phyloP scores from a whole-genome alignment of 2,888 invertebrate species.

The Mesopsocus fuscifrons region DNA sequence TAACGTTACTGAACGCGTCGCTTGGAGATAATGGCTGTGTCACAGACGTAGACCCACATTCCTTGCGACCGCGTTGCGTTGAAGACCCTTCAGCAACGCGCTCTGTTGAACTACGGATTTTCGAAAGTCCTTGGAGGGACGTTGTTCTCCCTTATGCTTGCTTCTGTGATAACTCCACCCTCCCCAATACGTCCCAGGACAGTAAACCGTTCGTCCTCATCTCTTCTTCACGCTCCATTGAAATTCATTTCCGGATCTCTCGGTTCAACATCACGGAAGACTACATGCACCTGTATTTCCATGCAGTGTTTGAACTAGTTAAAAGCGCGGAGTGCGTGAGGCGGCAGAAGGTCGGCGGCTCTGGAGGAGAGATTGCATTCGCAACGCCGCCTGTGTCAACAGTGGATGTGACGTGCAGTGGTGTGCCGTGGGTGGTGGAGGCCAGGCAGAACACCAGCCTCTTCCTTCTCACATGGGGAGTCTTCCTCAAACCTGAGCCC shows the following conservation, averaged over 20 bases:
- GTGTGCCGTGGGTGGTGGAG: constrained; percentile 59
- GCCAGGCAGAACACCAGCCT: constrained; percentile 62
- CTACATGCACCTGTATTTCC: constrained; percentile 61
- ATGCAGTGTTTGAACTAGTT: constrained; percentile 45
- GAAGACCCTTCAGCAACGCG: constrained; percentile 20
- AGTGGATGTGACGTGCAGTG: constrained; percentile 46
- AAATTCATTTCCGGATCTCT: constrained; percentile 55
- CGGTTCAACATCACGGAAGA: constrained; percentile 60
- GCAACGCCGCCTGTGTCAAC: constrained; percentile 38
- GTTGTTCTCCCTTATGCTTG: constrained; percentile 51
- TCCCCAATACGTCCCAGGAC: constrained; percentile 23
- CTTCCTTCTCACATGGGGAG: constrained; percentile 68
- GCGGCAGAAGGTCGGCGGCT: constrained; percentile 33
- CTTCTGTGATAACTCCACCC: constrained; percentile 51
- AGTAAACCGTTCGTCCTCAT: constrained; percentile 41
- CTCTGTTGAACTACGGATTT: constrained; percentile 35
- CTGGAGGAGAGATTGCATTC: constrained; percentile 45
- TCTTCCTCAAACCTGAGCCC: constrained; percentile 35
- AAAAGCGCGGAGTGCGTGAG: constrained; percentile 37
- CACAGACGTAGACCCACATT: constrained; percentile 51
- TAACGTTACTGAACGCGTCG: constrained; percentile 49
- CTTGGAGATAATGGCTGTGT: constrained; percentile 43
- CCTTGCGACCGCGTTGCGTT: constrained; percentile 41
- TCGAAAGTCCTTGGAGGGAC: constrained; percentile 54
- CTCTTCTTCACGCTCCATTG: constrained; percentile 47